Evolutionary conservation across 1,140 invertebrate genomes (phyloP), one percentile per base, ranked within the genome.

Genomic region (Dreissena rostriformis): DNA sequence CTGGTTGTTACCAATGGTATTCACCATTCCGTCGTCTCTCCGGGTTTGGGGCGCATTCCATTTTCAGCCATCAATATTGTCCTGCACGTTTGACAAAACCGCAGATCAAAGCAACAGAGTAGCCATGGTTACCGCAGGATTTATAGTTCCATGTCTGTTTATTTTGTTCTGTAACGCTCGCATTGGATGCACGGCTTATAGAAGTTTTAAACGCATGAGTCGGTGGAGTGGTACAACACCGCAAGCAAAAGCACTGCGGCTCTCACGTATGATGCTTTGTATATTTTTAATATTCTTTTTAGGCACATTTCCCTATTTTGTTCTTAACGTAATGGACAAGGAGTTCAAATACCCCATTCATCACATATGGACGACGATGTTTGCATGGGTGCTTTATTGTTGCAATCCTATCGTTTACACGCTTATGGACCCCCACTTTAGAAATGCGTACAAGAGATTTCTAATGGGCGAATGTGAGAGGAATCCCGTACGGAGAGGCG

Each of bases 91-190:
- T 82, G 86, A 86, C 73, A 81, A 61, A 61, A 57, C 53, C 14
- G 73, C 78, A 29, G 88, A 88, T 75, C 89, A 91, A 67, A 89
- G 89, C 14, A 90, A 91, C 76, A 88, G 90, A 73, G 85, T 91
- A 53, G 81, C 82, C 14, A 87, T 82, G 15, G 86, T 91, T 6
- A 91, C 91, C 57, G 53, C 86, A 14, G 91, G 91, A 19, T 91
- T 88, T 52, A 88, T 91, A 14, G 84, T 91, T 0, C 91, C 91
- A 26, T 91, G 90, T 81, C 61, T 90, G 28, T 91, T 91, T 73
- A 91, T 91, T 51, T 80, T 80, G 63, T 87, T 88, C 68, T 91
- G 91, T 75, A 91, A 91, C 68, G 90, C 88, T 22, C 86, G 91
- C 55, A 91, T 91, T 11, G 91, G 91, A 26, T 90, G 89, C 57